Percentiles rank a stretch among this genome's conserved stretches.
Conservation (phyloP, 1,140 invertebrate species). For the Anastrepha ludens region DNA sequence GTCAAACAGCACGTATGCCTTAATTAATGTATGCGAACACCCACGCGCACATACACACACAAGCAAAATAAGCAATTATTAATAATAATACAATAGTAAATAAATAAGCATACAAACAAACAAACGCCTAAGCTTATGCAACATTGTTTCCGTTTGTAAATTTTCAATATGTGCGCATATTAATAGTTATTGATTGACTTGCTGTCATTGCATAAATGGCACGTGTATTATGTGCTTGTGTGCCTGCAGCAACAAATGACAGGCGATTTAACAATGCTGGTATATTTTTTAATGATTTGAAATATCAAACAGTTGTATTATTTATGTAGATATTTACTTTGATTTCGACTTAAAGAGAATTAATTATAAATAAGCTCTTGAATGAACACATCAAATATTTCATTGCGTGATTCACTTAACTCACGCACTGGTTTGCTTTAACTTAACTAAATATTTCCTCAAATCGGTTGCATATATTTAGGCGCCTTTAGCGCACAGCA, state of each 20-base stretch:
- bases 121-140: constrained; percentile 7
- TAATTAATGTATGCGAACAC: constrained; percentile 28
- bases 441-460: neutral
- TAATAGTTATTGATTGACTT: constrained; percentile 26
- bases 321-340: neutral
- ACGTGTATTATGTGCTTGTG: neutral
- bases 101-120: neutral
- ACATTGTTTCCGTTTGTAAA: neutral
- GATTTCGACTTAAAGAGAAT: neutral
- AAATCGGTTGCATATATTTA: neutral
- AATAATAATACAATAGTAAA: constrained; percentile 42
- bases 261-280: neutral
- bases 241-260: neutral
- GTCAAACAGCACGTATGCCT: constrained; percentile 45
- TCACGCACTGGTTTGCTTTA: neutral
- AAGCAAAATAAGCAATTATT: constrained; percentile 22
- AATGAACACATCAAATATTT: neutral
- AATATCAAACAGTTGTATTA: neutral
- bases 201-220: neutral
- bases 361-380: neutral
- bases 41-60: neutral
- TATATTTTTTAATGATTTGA: neutral
- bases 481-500: neutral
- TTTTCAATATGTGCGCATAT: constrained; percentile 3
- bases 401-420: neutral